Base-by-base conservation (phyloP, 2,888 invertebrate species). In the Coenonympha arcania region DNA sequence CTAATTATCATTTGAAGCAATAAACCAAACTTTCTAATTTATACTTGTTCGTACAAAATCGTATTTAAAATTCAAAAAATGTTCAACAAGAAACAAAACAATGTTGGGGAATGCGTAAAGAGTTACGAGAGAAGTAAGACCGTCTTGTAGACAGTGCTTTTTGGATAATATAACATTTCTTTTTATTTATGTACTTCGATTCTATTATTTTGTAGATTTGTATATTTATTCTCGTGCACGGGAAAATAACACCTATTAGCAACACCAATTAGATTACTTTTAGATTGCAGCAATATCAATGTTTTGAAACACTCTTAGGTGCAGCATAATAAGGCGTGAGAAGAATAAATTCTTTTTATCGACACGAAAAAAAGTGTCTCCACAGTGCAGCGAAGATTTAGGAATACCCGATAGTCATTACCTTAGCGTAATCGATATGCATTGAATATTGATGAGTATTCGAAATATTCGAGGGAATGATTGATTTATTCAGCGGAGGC, bases 111-210 rank as follows among this genome's bases (percentile, higher is more conserved):
- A 58, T 50, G 46, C 51, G 55, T 62, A 56, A 57, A 65, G 62
- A 68, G 46, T 66, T 67, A 69, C 65, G 55, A 60, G 24, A 49
- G 48, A 55, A 56, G 56, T 54, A 49, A 54, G 52, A 48, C 58
- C 56, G 52, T 40, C 56, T 58, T 50, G 57, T 60, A 59, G 48
- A 61, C 65, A 57, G 50, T 53, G 55, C 55, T 57, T 52, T 56
- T 45, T 55, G 61, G 64, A 71, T 68, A 68, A 11, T 15, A 39
- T 22, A 24, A 20, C 42, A 44, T 60, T 59, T 58, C 61, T 62
- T 62, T 65, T 62, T 59, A 63, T 63, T 62, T 58, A 61, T 55
- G 57, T 62, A 55, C 54, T 52, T 41, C 60, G 60, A 60, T 60
- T 56, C 63, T 64, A 59, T 34, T 49, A 43, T n/a, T 46, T 45